Evolutionary conservation across 1,140 invertebrate species (phyloP), one percentile per base, ranked within the genome.

Genomic region (Dufourea novaeangliae): DNA sequence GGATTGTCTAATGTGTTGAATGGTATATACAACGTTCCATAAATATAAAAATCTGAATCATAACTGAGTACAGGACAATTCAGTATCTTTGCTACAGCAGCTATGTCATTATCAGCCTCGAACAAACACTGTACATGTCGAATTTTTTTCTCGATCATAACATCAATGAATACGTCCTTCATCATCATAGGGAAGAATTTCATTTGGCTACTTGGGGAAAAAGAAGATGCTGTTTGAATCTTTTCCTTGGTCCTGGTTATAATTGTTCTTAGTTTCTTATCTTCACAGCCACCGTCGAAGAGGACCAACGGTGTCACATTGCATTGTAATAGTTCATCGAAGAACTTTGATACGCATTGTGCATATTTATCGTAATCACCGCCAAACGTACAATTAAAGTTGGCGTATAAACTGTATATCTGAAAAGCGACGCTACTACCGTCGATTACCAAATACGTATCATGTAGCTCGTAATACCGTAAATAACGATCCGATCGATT

Each of bases 31-130:
- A 94, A 87, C 1, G 97, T 94, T 91, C 97, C 95, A 90, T 96
- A 97, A 66, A 98, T 95, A 88, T 95, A 98, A 93, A 98, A 98
- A 93, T 98, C 98, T 1, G 97, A 98, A 90, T 98, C 98, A 83
- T 96, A 96, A 87, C 97, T 98, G 0, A 98, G 85, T 14, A 98
- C 95, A 5, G 97, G 97, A 86, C 97, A 98, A 41, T 96, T 93
- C 7, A 97, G 92, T 64, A 94, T 92, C 79, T 94, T 94, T 0
- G 97, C 96, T 64, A 98, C 85, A 0, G 95, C 94, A 2, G 97
- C 97, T 69, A 98, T 95, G 86, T 97, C 95, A 80, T 95, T 94
- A 90, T 98, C 98, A 52, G 97, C 97, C 93, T 98, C 97, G 92
- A 96, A 97, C 71, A 96, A 94, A 88, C 96, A 96, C 67, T 96